Conservation (phyloP, 2,888 invertebrate genomes). For the Mycalesis mineus region DNA sequence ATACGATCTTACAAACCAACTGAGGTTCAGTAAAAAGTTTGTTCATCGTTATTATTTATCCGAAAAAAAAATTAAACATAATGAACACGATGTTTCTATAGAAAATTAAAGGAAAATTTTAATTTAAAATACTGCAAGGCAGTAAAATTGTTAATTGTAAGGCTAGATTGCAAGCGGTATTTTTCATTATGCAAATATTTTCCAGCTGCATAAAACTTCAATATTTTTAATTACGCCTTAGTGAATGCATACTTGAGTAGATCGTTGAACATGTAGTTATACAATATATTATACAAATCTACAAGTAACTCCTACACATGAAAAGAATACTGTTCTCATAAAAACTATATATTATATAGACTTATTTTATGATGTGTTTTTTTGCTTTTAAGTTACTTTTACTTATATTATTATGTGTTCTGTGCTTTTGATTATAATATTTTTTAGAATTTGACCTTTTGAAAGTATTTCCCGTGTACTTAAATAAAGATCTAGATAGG, state of each 20-base stretch:
- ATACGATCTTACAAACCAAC: not conserved
- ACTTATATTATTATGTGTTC: no score
- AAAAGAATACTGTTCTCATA: no score
- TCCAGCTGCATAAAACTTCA: slow-evolving; percentile 15
- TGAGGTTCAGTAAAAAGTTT: not conserved
- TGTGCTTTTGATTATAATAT: no score
- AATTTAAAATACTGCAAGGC: slow-evolving; percentile 11
- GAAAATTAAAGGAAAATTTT: slow-evolving; percentile 6
- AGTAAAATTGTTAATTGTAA: slow-evolving; percentile 16
- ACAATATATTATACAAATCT: not conserved
- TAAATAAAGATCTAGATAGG: no score
- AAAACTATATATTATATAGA: no score
- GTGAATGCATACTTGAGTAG: slow-evolving; percentile 12
- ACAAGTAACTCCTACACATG: not conserved
- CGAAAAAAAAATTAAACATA: not conserved
- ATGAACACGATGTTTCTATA: not conserved
- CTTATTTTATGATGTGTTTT: no score
- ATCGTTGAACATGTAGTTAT: not conserved
- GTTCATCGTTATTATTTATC: not conserved
- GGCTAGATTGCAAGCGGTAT: slow-evolving; percentile 9
- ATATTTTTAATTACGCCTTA: slow-evolving; percentile 16
- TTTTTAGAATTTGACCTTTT: no score
- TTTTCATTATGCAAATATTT: slow-evolving; percentile 18
- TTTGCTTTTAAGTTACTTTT: no score
- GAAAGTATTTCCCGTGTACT: no score